These are phyloP conservation scores for Acanthochromis polyacanthus DNA, from an alignment of 2,113 vertebrate species.

Conservation along the genomic window DNA sequence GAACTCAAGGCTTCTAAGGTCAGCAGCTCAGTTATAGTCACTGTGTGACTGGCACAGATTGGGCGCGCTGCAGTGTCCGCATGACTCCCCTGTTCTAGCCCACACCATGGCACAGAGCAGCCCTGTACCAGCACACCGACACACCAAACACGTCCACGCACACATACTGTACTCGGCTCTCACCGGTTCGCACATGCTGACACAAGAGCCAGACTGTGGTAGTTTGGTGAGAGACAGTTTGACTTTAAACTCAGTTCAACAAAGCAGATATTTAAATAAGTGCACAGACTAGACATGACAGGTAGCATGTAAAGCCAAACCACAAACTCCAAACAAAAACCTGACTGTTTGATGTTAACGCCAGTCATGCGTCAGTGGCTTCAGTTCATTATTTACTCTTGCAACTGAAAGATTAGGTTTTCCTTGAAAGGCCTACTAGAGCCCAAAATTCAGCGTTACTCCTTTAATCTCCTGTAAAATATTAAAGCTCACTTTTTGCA, in stretches of 20 bases:
- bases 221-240: constrained; percentile 43
- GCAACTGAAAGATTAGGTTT: constrained; percentile 25
- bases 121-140: constrained; percentile 76
- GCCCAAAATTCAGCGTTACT: neutral
- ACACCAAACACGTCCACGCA: constrained; percentile 70
- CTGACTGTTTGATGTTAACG: constrained; percentile 55
- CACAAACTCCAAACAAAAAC: constrained; percentile 66
- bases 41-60: constrained; percentile 86
- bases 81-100: constrained; percentile 84
- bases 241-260: neutral
- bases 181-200: constrained; percentile 52
- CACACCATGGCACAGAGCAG: constrained; percentile 82
- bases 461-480: neutral
- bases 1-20: constrained; percentile 78
- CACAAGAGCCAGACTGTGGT: constrained; percentile 55
- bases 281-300: constrained; percentile 11
- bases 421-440: neutral
- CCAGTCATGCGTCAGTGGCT: constrained; percentile 49
- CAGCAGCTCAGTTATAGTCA: constrained; percentile 84
- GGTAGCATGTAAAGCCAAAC: constrained; percentile 55
- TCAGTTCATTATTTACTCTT: constrained; percentile 49
- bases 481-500: neutral
- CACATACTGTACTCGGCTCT: constrained; percentile 58
- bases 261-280: constrained; percentile 27
- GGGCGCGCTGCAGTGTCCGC: constrained; percentile 76